Percentiles rank a stretch among this genome's conserved stretches.
phyloP scores from a whole-genome alignment of 2,888 invertebrate species.

The Erebia palarica region DNA sequence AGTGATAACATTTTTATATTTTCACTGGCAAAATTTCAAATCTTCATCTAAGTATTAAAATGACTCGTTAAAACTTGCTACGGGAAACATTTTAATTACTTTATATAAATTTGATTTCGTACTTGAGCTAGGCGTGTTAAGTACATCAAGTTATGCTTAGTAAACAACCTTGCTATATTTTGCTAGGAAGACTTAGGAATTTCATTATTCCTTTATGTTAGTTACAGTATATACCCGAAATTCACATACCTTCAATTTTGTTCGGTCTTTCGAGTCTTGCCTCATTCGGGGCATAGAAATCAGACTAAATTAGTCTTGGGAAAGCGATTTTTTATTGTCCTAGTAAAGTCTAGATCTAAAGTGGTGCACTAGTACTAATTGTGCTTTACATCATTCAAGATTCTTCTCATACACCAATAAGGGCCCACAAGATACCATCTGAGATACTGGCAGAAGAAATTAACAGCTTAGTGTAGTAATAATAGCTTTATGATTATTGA shows the following conservation, averaged over 20 bases:
- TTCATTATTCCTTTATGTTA: slow-evolving; percentile 32
- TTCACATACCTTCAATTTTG: neutral
- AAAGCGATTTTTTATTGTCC: slow-evolving; percentile 76
- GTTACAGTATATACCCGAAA: neutral
- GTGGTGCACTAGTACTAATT: slow-evolving; percentile 65
- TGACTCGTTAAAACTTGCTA: slow-evolving; percentile 34
- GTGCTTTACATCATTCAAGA: slow-evolving; percentile 47
- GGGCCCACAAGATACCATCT: slow-evolving; percentile 1
- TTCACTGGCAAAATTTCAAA: slow-evolving; percentile 35
- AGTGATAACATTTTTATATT: slow-evolving; percentile 69
- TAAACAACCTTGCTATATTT: slow-evolving; percentile 26
- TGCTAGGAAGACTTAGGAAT: slow-evolving; percentile 67
- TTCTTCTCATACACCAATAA: slow-evolving; percentile 21
- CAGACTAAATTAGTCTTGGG: slow-evolving; percentile 48
- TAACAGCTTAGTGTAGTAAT: neutral
- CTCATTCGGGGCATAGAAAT: slow-evolving; percentile 7
- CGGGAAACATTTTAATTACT: slow-evolving; percentile 26
- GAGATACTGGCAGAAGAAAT: neutral
- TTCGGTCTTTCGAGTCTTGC: neutral
- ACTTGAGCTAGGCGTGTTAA: slow-evolving; percentile 27
- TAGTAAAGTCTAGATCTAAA: slow-evolving; percentile 79
- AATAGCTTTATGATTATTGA: neutral
- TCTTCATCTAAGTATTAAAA: slow-evolving; percentile 31
- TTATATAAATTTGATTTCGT: slow-evolving; percentile 21
- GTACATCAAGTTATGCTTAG: slow-evolving; percentile 8